Percentiles rank a stretch among this genome's conserved stretches.
These are phyloP conservation scores for Pagetopsis macropterus DNA, from an alignment of 2,797 vertebrate genomes.

Conservation along the genomic window DNA sequence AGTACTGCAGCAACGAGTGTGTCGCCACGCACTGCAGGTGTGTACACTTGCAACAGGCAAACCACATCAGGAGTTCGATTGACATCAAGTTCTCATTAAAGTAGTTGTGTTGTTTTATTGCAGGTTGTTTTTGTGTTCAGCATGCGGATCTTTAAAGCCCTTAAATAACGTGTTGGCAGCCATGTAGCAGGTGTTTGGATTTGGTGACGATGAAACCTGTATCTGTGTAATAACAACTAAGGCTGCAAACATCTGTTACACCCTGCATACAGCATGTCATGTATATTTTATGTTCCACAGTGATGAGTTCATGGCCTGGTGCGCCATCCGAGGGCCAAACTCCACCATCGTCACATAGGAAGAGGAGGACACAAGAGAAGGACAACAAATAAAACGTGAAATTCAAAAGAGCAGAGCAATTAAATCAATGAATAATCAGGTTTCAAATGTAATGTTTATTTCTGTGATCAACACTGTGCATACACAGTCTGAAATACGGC, in stretches of 20 bases:
- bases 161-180: too few relatives aligned
- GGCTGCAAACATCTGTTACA: too few relatives aligned
- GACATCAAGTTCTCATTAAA: too few relatives aligned
- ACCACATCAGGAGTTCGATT: neutral
- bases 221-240: too few relatives aligned
- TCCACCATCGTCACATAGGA: constrained; percentile 86
- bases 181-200: too few relatives aligned
- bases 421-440: constrained; percentile 25
- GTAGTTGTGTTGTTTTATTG: too few relatives aligned
- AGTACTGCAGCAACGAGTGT: constrained; percentile 94
- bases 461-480: constrained; percentile 13
- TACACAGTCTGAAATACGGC: neutral
- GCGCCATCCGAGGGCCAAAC: constrained; percentile 88
- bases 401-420: constrained; percentile 28
- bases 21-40: constrained; percentile 95
- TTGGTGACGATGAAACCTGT: too few relatives aligned
- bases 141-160: too few relatives aligned
- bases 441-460: constrained; percentile 34
- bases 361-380: constrained; percentile 11
- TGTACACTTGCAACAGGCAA: neutral
- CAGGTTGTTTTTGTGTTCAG: too few relatives aligned
- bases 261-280: too few relatives aligned
- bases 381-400: constrained; percentile 30
- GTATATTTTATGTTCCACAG: constrained; percentile 65
- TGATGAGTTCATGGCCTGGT: constrained; percentile 92